A percentile compares a stretch with the other conserved stretches of the same genome.
Conservation (phyloP, 2,797 vertebrate species). For the Euphonia xanthogaster region DNA sequence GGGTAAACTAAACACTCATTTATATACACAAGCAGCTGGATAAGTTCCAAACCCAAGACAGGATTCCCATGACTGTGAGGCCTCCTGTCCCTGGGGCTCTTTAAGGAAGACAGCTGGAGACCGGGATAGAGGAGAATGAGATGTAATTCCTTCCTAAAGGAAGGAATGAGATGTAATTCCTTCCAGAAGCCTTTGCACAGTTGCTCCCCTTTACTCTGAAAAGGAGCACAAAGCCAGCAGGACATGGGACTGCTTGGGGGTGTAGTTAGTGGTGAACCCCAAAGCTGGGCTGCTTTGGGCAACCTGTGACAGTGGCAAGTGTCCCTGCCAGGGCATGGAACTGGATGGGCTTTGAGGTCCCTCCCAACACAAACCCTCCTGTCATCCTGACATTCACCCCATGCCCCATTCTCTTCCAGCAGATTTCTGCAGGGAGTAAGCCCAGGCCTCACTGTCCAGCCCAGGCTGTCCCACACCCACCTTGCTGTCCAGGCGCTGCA, state of each 20-base stretch:
- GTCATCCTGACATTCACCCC: background rate
- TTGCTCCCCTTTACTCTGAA: accelerated
- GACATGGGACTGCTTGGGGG: background rate
- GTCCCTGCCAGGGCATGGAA: background rate
- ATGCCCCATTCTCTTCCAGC: background rate
- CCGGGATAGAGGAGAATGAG: accelerated
- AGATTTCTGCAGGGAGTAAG: background rate
- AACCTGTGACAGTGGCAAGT: background rate
- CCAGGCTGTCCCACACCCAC: background rate
- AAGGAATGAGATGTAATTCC: background rate
- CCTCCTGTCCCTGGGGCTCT: background rate
- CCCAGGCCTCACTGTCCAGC: background rate
- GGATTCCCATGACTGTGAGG: background rate
- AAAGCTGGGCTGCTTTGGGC: background rate
- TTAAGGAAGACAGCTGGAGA: background rate
- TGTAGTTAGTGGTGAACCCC: background rate
- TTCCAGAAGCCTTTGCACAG: background rate
- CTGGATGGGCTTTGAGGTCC: background rate
- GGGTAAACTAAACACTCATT: background rate
- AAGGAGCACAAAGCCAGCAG: background rate
- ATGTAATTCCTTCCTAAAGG: accelerated
- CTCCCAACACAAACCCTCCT: background rate
- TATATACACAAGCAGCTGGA: background rate
- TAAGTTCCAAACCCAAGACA: background rate
- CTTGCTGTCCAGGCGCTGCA: conserved; percentile 85